These are phyloP conservation scores for Aphelinus certus DNA, from an alignment of 1,140 invertebrate species.

Conservation along the genomic window DNA sequence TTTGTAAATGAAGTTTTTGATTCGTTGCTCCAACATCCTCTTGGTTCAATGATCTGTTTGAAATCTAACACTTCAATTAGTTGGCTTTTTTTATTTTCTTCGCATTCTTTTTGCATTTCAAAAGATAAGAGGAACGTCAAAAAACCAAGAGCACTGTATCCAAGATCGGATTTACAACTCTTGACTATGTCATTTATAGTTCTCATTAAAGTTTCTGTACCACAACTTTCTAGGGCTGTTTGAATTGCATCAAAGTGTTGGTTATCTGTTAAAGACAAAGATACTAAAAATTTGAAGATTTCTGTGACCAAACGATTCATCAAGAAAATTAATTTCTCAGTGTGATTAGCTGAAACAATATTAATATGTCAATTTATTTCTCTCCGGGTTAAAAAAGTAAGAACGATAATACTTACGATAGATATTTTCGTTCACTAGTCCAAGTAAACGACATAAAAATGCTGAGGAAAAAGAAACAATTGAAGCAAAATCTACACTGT, in stretches of 20 bases:
- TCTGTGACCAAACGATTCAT: constrained; percentile 62
- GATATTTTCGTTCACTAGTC: constrained; percentile 60
- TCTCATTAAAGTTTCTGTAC: constrained; percentile 53
- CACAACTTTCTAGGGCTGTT: constrained; percentile 53
- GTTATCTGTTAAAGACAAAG: constrained; percentile 55
- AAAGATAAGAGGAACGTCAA: constrained; percentile 54
- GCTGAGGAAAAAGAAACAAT: constrained; percentile 62
- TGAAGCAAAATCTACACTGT: constrained; percentile 56
- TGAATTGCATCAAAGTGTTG: constrained; percentile 58
- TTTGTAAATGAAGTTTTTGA: not conserved
- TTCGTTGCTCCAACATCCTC: constrained; percentile 4
- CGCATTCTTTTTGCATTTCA: constrained; percentile 54
- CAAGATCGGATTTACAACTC: constrained; percentile 45
- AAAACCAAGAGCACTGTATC: constrained; percentile 53
- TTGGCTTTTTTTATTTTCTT: constrained; percentile 40
- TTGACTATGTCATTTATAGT: constrained; percentile 60
- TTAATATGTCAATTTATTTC: too few species aligned
- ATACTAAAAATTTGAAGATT: constrained; percentile 63
- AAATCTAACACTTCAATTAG: constrained; percentile 48
- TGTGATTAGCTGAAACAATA: constrained; percentile 51
- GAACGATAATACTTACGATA: constrained; percentile 58
- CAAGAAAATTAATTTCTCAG: constrained; percentile 55
- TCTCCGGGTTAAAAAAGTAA: not conserved
- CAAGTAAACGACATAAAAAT: constrained; percentile 60
- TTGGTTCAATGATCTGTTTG: not conserved